Base-by-base conservation (phyloP, 1,140 invertebrate genomes). In the Argopecten irradians region DNA sequence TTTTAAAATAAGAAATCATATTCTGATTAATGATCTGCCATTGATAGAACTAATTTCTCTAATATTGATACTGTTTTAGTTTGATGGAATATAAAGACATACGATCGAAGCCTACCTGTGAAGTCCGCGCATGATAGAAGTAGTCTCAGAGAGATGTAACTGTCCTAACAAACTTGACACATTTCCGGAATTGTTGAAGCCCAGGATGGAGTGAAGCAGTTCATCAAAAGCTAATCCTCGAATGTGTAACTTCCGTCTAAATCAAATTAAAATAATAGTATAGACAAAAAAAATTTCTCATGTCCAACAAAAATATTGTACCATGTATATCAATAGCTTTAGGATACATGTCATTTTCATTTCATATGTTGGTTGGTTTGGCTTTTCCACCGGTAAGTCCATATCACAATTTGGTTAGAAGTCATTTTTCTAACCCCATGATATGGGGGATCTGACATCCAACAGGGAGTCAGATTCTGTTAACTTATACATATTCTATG, bases 121-220 rank as follows among this genome's bases (percentile, higher is more conserved):
- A 14, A 93, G 83, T 41, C 92, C 92, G 85, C 92, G 88, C 92
- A 94, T 93, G 32, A 92, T 89, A 8, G 93, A 93, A 0, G 88
- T 82, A 0, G 90, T 84, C 13, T 93, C 91, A 89, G 97, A 96
- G 91, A 98, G 96, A 86, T 97, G 97, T 94, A 98, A 96, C 87
- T 97, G 96, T 93, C 97, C 96, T 91, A 97, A 96, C 88, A 98
- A 96, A 96, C 97, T 97, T 95, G 97, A 97, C 93, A 98, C 97
- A 96, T 97, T 98, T 96, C 98, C 98, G 55, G 98, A 98, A 96
- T 98, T 99, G 96, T 97, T 97, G 96, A 98, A 98, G 92, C 97
- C 98, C 92, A 97, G 96, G 93, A 97, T 97, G 96, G 97, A 97
- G 95, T 97, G 97, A 94, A 99, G 96, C 93, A 98, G 97, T 92